phyloP scores from a whole-genome alignment of 2,113 vertebrate genomes.

The Triplophysa dalaica region DNA sequence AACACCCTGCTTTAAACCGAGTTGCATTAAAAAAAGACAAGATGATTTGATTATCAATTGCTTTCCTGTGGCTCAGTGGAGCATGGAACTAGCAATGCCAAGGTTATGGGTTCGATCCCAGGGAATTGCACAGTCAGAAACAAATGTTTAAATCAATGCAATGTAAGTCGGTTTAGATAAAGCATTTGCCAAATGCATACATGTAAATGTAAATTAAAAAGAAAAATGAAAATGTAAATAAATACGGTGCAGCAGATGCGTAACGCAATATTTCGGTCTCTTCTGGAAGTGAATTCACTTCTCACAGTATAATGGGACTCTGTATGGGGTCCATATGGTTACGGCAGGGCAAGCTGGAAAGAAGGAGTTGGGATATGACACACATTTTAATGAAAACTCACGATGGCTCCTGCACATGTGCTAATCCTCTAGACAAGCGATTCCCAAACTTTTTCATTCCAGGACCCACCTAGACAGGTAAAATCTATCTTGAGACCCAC shows the following conservation, averaged over 20 bases:
- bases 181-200: too few relatives aligned
- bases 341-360: conserved; percentile 41
- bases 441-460: too few relatives aligned
- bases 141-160: too few relatives aligned
- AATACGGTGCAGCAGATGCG: conserved; percentile 50
- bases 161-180: too few relatives aligned
- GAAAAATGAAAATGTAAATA: background rate
- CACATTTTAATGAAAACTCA: conserved; percentile 72
- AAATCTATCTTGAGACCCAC: too few relatives aligned
- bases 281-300: conserved; percentile 66
- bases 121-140: too few relatives aligned
- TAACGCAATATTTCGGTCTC: conserved; percentile 44
- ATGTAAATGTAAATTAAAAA: too few relatives aligned
- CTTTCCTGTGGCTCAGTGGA: too few relatives aligned
- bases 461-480: too few relatives aligned
- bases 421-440: conserved; percentile 42
- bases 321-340: conserved; percentile 76
- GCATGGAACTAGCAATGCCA: too few relatives aligned
- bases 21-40: background rate
- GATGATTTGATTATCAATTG: background rate
- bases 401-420: conserved; percentile 63
- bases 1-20: background rate
- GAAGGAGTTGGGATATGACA: conserved; percentile 44
- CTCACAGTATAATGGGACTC: conserved; percentile 72
- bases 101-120: too few relatives aligned